Evolutionary conservation across 2,888 invertebrate genomes (phyloP).

Genomic region (Tanypteryx hageni): DNA sequence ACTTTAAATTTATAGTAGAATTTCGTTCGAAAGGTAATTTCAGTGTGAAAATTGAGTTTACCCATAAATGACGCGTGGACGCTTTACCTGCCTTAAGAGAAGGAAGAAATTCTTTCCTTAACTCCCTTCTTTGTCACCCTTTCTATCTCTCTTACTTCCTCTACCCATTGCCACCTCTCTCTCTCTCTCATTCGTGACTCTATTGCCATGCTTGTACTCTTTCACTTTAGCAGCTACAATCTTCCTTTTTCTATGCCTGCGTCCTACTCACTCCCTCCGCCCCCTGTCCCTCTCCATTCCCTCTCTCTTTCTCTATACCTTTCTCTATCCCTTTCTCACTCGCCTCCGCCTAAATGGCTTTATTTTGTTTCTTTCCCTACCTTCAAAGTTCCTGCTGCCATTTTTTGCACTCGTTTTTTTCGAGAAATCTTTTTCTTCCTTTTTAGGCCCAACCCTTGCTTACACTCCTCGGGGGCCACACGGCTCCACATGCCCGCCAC

Average conservation of each 20-base stretch:
- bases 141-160: neutral
- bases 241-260: neutral
- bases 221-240: neutral
- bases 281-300: neutral
- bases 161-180: neutral
- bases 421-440: neutral
- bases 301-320: neutral
- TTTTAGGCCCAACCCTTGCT: neutral
- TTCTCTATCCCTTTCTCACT: neutral
- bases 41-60: no score
- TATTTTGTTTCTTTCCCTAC: constrained; percentile 46
- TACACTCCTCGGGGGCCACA: neutral
- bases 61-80: no score
- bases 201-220: neutral
- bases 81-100: no score
- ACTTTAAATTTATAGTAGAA: no score
- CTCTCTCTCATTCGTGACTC: constrained; percentile 12
- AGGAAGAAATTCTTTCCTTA: neutral
- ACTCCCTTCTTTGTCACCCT: neutral
- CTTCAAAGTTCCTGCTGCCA: constrained; percentile 12
- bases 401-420: constrained; percentile 40
- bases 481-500: no score
- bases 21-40: no score
- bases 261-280: neutral
- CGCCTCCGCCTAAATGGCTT: constrained; percentile 46